Evolutionary conservation across 2,797 vertebrate genomes (phyloP), one percentile per base, ranked within the genome.

Genomic region (Echiichthys vipera): DNA sequence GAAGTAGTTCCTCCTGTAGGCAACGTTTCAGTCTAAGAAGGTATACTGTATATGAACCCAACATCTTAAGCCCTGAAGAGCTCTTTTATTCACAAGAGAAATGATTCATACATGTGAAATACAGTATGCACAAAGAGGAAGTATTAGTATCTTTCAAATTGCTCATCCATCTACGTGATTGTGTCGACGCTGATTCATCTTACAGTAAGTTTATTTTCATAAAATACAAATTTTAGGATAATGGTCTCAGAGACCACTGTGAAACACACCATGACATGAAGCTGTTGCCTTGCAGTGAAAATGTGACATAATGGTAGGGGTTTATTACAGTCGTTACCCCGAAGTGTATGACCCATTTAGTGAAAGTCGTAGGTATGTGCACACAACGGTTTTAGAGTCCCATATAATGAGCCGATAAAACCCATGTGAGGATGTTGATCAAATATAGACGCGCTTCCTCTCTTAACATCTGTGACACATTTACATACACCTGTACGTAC

Each of bases 381-480:
- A 17, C 1, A 39, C 39, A 22, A n/a, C n/a, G n/a, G n/a, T 58
- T 47, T 64, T 53, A 15, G 25, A 45, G 4, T 54, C 0, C 18
- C 22, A 24, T 22, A 36, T 42, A 24, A 51, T 32, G n/a, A 25
- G 27, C 20, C 7, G 34, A 74, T 57, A 51, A 72, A 71, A 71
- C 32, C 24, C 20, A 66, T 77, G 39, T 61, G 32, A 54, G 20
- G 36, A 30, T 30, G 18, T 5, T 43, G 63, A 87, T 75, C 50
- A 86, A 83, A 81, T 57, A 59, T 37, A 78, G 34, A 75, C 56
- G 68, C 22, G 53, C 83, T 87, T 88, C 89, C 83, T 83, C 62
- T 32, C 34, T 12, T 4, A 65, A 85, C 87, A 87, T 85, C 81
- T 91, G 86, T 86, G 88, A 90, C 89, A 92, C 84, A 90, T 74